phyloP scores from a whole-genome alignment of 2,113 vertebrate species.

The Daboia siamensis region DNA sequence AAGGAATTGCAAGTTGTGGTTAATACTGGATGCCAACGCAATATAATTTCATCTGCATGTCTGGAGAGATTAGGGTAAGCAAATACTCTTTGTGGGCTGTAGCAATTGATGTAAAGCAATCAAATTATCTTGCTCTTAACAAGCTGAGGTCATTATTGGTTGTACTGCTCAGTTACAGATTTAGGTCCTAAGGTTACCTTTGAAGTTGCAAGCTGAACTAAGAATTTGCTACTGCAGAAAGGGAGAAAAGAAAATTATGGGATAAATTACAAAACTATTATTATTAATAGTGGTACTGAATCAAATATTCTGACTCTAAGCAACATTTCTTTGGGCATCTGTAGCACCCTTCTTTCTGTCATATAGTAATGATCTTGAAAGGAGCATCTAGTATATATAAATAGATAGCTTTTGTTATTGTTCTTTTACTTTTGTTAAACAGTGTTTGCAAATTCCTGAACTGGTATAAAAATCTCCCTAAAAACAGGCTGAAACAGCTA shows the following conservation, averaged over 20 bases:
- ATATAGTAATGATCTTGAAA: not conserved
- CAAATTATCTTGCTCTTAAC: not conserved
- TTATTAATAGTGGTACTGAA: not conserved
- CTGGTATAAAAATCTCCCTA: not conserved
- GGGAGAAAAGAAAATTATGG: not conserved
- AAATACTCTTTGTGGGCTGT: not conserved
- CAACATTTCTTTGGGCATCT: not conserved
- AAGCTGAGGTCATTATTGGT: not conserved
- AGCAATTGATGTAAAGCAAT: not conserved
- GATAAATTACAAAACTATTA: not conserved
- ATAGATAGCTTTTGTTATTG: not conserved
- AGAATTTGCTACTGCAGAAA: not conserved
- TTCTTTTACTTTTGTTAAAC: not conserved
- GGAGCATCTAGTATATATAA: not conserved
- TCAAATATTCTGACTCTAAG: not conserved
- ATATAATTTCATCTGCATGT: conserved; percentile 80
- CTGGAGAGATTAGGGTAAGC: conserved; percentile 80
- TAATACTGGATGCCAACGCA: conserved; percentile 81
- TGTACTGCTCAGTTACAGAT: not conserved
- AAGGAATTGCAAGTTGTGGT: conserved; percentile 78
- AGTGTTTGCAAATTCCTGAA: not conserved
- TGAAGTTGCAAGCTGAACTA: not conserved
- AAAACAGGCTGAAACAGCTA: not conserved
- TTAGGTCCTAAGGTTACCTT: not conserved
- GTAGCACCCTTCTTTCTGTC: not conserved